These are phyloP conservation scores for Lepidurus apus DNA, from an alignment of 1,140 invertebrate species.

Conservation along the genomic window DNA sequence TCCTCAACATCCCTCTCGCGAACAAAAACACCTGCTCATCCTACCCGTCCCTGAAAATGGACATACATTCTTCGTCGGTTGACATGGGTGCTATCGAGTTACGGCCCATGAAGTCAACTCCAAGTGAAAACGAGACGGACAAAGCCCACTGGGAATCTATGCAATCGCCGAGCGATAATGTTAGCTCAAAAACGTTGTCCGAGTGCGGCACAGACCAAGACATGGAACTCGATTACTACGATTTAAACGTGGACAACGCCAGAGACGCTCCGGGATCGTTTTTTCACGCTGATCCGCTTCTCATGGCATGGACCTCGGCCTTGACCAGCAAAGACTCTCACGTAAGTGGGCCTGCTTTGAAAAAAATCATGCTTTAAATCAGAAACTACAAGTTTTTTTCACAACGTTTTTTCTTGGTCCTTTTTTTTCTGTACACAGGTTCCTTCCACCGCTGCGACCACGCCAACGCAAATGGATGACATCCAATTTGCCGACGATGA, in stretches of 20 bases:
- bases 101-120: not conserved
- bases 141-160: not conserved
- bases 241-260: conserved; percentile 31
- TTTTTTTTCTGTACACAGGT: conserved; percentile 4
- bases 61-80: not conserved
- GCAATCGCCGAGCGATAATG: not conserved
- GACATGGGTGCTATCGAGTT: not conserved
- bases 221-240: conserved; percentile 33
- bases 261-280: conserved; percentile 28
- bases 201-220: conserved; percentile 26
- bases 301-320: not conserved
- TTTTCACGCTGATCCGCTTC: not conserved
- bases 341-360: not conserved
- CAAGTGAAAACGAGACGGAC: not conserved
- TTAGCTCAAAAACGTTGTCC: conserved; percentile 24
- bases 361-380: not conserved
- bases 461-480: conserved; percentile 17
- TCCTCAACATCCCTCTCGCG: not conserved
- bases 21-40: conserved; percentile 1
- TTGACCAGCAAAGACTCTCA: not conserved
- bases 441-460: not conserved
- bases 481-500: conserved; percentile 15
- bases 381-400: too few species aligned
- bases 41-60: not conserved
- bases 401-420: not conserved